Evolutionary conservation across 2,113 vertebrate species (phyloP).

Genomic region (Coreoperca whiteheadi): DNA sequence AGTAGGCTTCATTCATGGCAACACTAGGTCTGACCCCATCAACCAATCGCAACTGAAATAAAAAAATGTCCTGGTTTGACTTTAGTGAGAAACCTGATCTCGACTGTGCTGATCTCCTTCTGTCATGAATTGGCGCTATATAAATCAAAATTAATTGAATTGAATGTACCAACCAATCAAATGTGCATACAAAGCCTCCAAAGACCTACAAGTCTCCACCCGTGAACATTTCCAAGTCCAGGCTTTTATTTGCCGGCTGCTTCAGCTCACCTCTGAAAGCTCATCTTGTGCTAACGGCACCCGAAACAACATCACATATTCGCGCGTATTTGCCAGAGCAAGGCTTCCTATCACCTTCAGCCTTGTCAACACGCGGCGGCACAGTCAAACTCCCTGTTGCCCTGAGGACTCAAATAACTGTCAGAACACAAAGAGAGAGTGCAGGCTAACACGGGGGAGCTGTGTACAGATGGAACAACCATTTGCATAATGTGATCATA

Average conservation of each 20-base stretch:
- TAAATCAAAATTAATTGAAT: no score
- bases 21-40: not conserved
- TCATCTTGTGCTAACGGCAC: conserved; percentile 36
- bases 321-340: conserved; percentile 17
- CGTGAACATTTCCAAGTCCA: not conserved
- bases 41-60: not conserved
- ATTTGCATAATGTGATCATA: conserved; percentile 57
- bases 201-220: not conserved
- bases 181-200: no score
- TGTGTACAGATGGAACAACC: conserved; percentile 37
- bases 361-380: conserved; percentile 34
- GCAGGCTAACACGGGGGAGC: conserved; percentile 19
- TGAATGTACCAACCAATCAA: not conserved
- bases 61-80: not conserved
- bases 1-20: no score
- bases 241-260: not conserved
- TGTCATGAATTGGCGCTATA: no score
- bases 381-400: conserved; percentile 21
- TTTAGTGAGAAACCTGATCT: not conserved
- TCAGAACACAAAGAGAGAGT: conserved; percentile 24
- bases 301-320: conserved; percentile 19
- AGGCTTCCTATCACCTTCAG: conserved; percentile 26
- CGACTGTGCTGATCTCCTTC: no score
- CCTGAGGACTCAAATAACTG: conserved; percentile 32
- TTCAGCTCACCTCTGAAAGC: not conserved